Percentiles rank a stretch among this genome's conserved stretches.
Evolutionary conservation across 2,888 invertebrate species (phyloP).

Genomic region (Theretra japonica): DNA sequence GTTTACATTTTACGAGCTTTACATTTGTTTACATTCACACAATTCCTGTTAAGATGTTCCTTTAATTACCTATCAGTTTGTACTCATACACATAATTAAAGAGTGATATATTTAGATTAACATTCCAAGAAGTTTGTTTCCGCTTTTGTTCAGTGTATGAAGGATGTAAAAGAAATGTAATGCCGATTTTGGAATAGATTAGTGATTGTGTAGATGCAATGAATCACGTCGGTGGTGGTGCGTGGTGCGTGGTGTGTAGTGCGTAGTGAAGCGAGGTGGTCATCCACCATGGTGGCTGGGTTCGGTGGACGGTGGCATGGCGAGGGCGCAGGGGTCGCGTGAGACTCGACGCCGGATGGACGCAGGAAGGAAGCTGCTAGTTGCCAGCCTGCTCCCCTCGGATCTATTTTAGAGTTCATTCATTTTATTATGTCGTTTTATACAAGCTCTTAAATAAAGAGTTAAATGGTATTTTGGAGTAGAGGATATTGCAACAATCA

Average conservation of each 20-base stretch:
- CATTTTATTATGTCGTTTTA: conserved; percentile 70
- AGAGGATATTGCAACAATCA: not conserved
- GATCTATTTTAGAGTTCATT: conserved; percentile 81
- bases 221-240: not conserved
- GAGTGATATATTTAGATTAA: conserved; percentile 31
- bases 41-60: conserved; percentile 44
- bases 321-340: conserved; percentile 67
- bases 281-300: conserved; percentile 49
- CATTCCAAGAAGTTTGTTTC: conserved; percentile 35
- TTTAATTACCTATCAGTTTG: conserved; percentile 32
- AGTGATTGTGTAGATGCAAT: not conserved
- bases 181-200: not conserved
- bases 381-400: conserved; percentile 80
- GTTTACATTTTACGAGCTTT: conserved; percentile 38
- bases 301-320: conserved; percentile 30
- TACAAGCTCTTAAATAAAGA: conserved; percentile 45
- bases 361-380: conserved; percentile 84
- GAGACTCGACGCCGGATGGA: conserved; percentile 80
- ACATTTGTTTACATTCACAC: conserved; percentile 50
- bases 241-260: conserved; percentile 6
- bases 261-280: conserved; percentile 46
- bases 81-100: conserved; percentile 29
- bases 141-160: conserved; percentile 13
- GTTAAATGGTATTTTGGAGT: conserved; percentile 24
- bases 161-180: not conserved